Evolutionary conservation across 2,113 vertebrate species (phyloP).

Genomic region (Arenaria interpres): DNA sequence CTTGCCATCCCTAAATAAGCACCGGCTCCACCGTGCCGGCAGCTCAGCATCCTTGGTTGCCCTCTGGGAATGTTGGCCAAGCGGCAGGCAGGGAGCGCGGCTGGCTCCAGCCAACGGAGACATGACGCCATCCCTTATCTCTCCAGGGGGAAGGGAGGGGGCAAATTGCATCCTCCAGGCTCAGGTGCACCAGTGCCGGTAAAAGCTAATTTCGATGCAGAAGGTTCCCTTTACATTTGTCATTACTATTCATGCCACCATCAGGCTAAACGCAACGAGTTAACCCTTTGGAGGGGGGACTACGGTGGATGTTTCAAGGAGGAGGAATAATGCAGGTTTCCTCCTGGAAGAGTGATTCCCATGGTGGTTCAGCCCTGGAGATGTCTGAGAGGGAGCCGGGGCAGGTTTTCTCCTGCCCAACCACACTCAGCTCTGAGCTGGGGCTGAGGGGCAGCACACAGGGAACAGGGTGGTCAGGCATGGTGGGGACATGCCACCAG

Average conservation of each 20-base stretch:
- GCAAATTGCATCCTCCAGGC: constrained; percentile 52
- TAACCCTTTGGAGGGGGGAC: constrained; percentile 37
- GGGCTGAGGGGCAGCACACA: neutral
- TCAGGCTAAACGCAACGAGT: constrained; percentile 5
- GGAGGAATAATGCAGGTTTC: neutral
- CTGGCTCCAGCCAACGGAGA: neutral
- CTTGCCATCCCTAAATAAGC: neutral
- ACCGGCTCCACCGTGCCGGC: fast-evolving
- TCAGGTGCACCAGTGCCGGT: constrained; percentile 62
- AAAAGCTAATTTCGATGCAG: constrained; percentile 66
- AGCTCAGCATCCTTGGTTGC: neutral
- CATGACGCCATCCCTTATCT: constrained; percentile 35
- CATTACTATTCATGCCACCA: constrained; percentile 59
- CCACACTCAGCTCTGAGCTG: neutral
- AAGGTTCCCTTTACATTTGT: constrained; percentile 46
- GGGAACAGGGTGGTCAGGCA: neutral
- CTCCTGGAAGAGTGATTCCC: neutral
- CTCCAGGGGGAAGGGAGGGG: neutral
- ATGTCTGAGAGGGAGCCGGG: neutral
- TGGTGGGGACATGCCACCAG: neutral
- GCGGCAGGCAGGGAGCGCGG: neutral
- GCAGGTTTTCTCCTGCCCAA: neutral
- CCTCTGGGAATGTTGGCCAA: neutral
- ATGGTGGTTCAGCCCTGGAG: neutral
- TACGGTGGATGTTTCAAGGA: neutral